phyloP scores from a whole-genome alignment of 2,888 invertebrate genomes.

The Altica lythri region DNA sequence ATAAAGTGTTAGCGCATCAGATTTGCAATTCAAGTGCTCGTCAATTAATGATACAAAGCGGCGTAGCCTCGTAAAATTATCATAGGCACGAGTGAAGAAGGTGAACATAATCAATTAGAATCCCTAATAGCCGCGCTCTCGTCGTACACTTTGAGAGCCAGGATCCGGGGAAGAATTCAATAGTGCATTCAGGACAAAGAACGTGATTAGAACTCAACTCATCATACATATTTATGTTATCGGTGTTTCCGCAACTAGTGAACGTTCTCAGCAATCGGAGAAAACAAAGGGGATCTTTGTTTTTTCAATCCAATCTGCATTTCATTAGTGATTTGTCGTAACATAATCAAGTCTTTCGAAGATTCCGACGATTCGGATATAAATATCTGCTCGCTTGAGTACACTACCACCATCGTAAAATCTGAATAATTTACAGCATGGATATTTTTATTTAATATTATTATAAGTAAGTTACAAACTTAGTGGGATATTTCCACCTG shows the following conservation, averaged over 20 bases:
- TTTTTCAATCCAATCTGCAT: slow-evolving; percentile 41
- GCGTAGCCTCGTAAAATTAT: slow-evolving; percentile 43
- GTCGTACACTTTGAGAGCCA: slow-evolving; percentile 17
- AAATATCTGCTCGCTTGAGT: slow-evolving; percentile 24
- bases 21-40: slow-evolving; percentile 44
- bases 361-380: slow-evolving; percentile 16
- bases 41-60: slow-evolving; percentile 44
- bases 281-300: slow-evolving; percentile 38
- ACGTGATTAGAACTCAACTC: slow-evolving; percentile 41
- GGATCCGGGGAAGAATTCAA: slow-evolving; percentile 34
- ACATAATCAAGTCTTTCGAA: slow-evolving; percentile 31
- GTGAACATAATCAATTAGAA: slow-evolving; percentile 45
- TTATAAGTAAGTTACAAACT: too few species aligned
- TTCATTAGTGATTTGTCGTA: slow-evolving; percentile 38
- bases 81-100: slow-evolving; percentile 44
- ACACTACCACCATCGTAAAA: slow-evolving; percentile 6
- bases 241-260: slow-evolving; percentile 40
- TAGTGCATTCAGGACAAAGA: slow-evolving; percentile 39
- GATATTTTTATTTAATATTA: too few species aligned
- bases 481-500: too few species aligned
- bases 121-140: slow-evolving; percentile 39
- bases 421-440: slow-evolving; percentile 4
- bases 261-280: slow-evolving; percentile 36
- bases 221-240: slow-evolving; percentile 42
- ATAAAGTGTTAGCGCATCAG: slow-evolving; percentile 36